Conservation (phyloP, 2,888 invertebrate species). For the Atherix ibis region DNA sequence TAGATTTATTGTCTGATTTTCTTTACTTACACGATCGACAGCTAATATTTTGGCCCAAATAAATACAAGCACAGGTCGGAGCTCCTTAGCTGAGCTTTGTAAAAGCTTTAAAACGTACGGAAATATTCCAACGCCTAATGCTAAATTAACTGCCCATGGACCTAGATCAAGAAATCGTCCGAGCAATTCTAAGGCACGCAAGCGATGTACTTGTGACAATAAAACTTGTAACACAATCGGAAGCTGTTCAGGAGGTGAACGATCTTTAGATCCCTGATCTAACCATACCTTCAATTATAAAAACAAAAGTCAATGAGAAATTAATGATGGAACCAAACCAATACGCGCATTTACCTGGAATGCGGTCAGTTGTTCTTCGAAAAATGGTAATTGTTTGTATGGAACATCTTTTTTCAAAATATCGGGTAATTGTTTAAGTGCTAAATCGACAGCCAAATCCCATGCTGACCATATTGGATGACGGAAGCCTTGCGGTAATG, state of each 20-base stretch:
- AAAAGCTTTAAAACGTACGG: constrained; percentile 94
- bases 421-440: constrained; percentile 75
- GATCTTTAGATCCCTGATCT: constrained; percentile 42
- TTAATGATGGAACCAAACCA: background rate
- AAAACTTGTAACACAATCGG: constrained; percentile 92
- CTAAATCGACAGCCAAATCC: constrained; percentile 93
- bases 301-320: background rate
- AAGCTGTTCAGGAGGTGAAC: constrained; percentile 87
- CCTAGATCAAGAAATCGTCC: constrained; percentile 91
- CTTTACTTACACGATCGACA: constrained; percentile 70
- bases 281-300: constrained; percentile 50
- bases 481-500: constrained; percentile 76
- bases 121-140: constrained; percentile 94
- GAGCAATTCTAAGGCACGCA: constrained; percentile 84
- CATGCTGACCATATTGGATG: constrained; percentile 95
- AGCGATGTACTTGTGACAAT: constrained; percentile 60
- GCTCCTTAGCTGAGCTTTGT: constrained; percentile 85
- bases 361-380: constrained; percentile 93
- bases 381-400: constrained; percentile 75
- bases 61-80: constrained; percentile 84
- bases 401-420: constrained; percentile 43
- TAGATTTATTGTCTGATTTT: too few relatives aligned
- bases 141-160: constrained; percentile 88
- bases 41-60: constrained; percentile 99
- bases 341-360: constrained; percentile 48